A percentile compares a stretch with the other conserved stretches of the same genome.
phyloP scores from a whole-genome alignment of 1,140 invertebrate species.

The Chironomus striatipennis region DNA sequence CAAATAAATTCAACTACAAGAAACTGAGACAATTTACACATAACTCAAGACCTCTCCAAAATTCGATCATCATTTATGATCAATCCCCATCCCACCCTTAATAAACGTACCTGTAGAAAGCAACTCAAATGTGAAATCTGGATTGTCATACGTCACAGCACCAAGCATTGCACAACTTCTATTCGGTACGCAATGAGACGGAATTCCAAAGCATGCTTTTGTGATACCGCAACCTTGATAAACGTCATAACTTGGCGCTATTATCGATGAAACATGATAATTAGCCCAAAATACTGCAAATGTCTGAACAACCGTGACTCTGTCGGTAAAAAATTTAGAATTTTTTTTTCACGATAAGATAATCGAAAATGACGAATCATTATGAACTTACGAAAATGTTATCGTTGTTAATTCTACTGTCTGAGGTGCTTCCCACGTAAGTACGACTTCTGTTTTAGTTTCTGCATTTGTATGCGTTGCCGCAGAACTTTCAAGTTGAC shows the following conservation, averaged over 20 bases:
- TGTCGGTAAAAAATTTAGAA: neutral
- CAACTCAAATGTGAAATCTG: neutral
- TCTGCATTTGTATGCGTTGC: too few relatives aligned
- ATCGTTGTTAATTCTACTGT: too few relatives aligned
- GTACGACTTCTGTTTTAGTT: too few relatives aligned
- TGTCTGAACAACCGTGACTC: neutral
- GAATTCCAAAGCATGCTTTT: slow-evolving; percentile 68
- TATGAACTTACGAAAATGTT: too few relatives aligned
- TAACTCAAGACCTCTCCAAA: too few relatives aligned
- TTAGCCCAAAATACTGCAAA: neutral
- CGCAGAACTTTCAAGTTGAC: too few relatives aligned
- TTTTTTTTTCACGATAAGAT: too few relatives aligned
- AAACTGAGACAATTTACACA: too few relatives aligned
- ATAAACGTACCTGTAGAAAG: neutral
- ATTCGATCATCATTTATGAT: neutral
- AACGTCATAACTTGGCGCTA: slow-evolving; percentile 37
- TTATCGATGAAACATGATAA: neutral
- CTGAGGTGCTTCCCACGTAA: too few relatives aligned
- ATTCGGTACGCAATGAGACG: slow-evolving; percentile 48
- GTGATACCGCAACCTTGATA: slow-evolving; percentile 58
- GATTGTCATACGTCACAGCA: slow-evolving; percentile 40
- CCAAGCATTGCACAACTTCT: slow-evolving; percentile 58
- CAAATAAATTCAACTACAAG: too few relatives aligned
- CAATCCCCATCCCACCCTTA: too few relatives aligned
- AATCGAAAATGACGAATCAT: too few relatives aligned